Percentiles rank a stretch among this genome's conserved stretches.
phyloP scores from a whole-genome alignment of 1,140 invertebrate species.

The Anastatus disparis region DNA sequence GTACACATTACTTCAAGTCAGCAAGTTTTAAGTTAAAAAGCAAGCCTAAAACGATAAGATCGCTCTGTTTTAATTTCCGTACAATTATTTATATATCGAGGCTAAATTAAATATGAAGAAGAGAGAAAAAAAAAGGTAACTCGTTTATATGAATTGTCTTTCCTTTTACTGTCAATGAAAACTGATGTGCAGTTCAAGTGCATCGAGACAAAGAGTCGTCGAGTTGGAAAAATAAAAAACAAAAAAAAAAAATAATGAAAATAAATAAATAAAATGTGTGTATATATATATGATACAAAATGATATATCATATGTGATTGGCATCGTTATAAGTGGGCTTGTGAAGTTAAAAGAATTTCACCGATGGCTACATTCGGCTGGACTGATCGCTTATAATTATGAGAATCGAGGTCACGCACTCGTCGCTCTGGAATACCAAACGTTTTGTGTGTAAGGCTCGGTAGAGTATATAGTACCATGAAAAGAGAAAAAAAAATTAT shows the following conservation, averaged over 20 bases:
- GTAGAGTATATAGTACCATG: too few species aligned
- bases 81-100: too few species aligned
- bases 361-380: conserved; percentile 23
- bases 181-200: neutral
- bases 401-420: conserved; percentile 30
- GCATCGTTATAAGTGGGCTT: conserved; percentile 15
- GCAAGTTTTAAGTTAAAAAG: too few species aligned
- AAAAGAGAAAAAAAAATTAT: too few species aligned
- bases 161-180: neutral
- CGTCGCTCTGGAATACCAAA: conserved; percentile 28
- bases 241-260: too few species aligned
- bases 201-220: conserved; percentile 1
- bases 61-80: too few species aligned
- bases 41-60: neutral
- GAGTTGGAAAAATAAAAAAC: too few species aligned
- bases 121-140: neutral
- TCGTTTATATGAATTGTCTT: neutral
- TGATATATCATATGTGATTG: conserved; percentile 7
- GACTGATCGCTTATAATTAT: conserved; percentile 32
- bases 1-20: too few species aligned
- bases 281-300: conserved; percentile 11
- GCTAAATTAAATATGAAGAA: neutral
- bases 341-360: conserved; percentile 1
- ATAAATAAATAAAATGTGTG: too few species aligned
- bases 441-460: too few species aligned